Evolutionary conservation across 2,797 vertebrate species (phyloP), one percentile per base, ranked within the genome.

Genomic region (Parauchenoglanis punctatus): DNA sequence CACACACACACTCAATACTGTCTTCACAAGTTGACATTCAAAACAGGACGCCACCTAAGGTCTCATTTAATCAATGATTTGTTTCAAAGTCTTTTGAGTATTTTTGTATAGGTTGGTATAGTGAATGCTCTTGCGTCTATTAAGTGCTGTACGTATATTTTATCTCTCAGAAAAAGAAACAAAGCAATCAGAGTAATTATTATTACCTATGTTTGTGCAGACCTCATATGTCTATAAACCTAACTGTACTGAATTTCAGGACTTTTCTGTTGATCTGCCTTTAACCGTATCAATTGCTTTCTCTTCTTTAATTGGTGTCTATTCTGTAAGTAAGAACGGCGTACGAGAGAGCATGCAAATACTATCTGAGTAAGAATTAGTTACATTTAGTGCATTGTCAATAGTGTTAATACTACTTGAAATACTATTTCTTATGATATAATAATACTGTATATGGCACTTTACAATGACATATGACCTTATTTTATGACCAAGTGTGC

Each of bases 391-490:
- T 84, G 80, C 40, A 81, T 65, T 65, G 80, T 65, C 31, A 28
- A 86, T 88, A 89, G 85, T 86, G 85, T 84, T 87, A 84, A 87
- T 76, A 87, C 82, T 76, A 87, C 82, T 85, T 87, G 86, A 85
- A 86, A 68, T 86, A 44, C 54, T 80, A 61, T 70, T 87, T 85
- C 40, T 86, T 78, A 86, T 6, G 86, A 89, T 81, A 65, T 56
- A 78, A 67, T 44, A 54, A 67, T 77, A 86, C 46, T 70, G 78
- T 82, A 49, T 88, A 81, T 70, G 81, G 80, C 87, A 88, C 87
- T 83, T 86, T 86, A 86, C 61, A 7, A 70, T 23, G 46, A 68
- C 23, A 81, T 40, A 54, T 25, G n/a, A 85, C 8, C 65, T 80
- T 85, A 44, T 73, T 76, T 86, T 75, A 68, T 49, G 56, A 81